Evolutionary conservation across 2,888 invertebrate species (phyloP).

Genomic region (Yponomeuta malinellus): DNA sequence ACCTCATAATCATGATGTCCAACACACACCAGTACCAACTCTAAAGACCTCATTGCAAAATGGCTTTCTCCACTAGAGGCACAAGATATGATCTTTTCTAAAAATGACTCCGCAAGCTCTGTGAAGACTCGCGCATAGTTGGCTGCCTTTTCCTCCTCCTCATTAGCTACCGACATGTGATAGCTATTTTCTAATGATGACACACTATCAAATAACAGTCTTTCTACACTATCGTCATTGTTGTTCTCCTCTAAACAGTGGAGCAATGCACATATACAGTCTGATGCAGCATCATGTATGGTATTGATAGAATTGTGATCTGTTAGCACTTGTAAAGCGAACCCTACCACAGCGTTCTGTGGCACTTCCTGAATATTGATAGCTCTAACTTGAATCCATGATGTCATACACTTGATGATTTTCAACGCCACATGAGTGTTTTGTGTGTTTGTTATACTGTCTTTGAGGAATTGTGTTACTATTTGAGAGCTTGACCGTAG

Average conservation of each 20-base stretch:
- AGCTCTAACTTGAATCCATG: slow-evolving; percentile 92
- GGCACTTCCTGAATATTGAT: slow-evolving; percentile 84
- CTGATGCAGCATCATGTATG: slow-evolving; percentile 92
- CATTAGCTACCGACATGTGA: slow-evolving; percentile 92
- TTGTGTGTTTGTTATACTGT: slow-evolving; percentile 80
- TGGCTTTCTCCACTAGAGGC: slow-evolving; percentile 78
- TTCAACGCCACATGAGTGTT: slow-evolving; percentile 82
- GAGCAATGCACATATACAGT: slow-evolving; percentile 90
- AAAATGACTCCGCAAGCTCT: slow-evolving; percentile 92
- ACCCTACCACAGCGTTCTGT: slow-evolving; percentile 82
- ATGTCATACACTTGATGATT: slow-evolving; percentile 90
- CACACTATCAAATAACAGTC: slow-evolving; percentile 88
- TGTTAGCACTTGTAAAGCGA: slow-evolving; percentile 82
- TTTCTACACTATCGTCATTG: slow-evolving; percentile 83
- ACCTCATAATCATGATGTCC: slow-evolving; percentile 98
- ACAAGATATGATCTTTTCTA: slow-evolving; percentile 86
- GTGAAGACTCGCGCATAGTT: slow-evolving; percentile 97
- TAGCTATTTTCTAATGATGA: slow-evolving; percentile 88
- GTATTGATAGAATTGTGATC: slow-evolving; percentile 76
- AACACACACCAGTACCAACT: slow-evolving; percentile 92
- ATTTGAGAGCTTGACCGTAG: slow-evolving; percentile 84
- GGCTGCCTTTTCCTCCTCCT: slow-evolving; percentile 94
- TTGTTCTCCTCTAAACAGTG: slow-evolving; percentile 87
- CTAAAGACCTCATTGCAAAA: slow-evolving; percentile 89
- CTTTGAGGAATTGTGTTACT: slow-evolving; percentile 86